A percentile compares a stretch with the other conserved stretches of the same genome.
phyloP scores from a whole-genome alignment of 2,797 vertebrate genomes.

The Sebastes umbrosus region DNA sequence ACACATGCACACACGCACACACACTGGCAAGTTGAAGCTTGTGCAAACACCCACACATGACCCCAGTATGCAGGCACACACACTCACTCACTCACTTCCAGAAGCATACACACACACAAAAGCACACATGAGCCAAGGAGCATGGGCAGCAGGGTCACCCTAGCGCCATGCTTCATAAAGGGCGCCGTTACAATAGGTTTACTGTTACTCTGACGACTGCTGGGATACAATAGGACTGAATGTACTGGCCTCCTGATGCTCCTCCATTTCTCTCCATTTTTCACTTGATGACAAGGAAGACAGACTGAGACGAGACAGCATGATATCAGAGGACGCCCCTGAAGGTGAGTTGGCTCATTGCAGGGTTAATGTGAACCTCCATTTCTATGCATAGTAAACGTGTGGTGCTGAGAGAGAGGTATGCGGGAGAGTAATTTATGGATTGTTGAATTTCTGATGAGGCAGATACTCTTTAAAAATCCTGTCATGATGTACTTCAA shows the following conservation, averaged over 20 bases:
- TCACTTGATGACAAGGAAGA: constrained; percentile 69
- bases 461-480: constrained; percentile 2
- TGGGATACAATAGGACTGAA: constrained; percentile 60
- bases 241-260: constrained; percentile 57
- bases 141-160: constrained; percentile 77
- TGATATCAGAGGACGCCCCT: constrained; percentile 81
- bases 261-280: constrained; percentile 56
- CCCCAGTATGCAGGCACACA: constrained; percentile 57
- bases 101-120: constrained; percentile 39
- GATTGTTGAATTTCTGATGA: constrained; percentile 28
- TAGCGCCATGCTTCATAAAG: constrained; percentile 82
- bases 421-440: constrained; percentile 19
- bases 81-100: constrained; percentile 40
- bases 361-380: constrained; percentile 24
- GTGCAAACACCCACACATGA: constrained; percentile 70
- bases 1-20: constrained; percentile 8
- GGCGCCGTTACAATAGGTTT: constrained; percentile 81
- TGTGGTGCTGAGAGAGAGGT: constrained; percentile 4
- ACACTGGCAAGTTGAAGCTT: constrained; percentile 54
- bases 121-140: constrained; percentile 61
- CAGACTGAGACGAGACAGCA: constrained; percentile 78
- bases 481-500: not conserved
- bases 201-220: constrained; percentile 77
- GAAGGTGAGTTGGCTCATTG: constrained; percentile 77
- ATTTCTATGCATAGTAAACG: constrained; percentile 12